Conservation (phyloP, 2,888 invertebrate genomes). For the Bombylius major region DNA sequence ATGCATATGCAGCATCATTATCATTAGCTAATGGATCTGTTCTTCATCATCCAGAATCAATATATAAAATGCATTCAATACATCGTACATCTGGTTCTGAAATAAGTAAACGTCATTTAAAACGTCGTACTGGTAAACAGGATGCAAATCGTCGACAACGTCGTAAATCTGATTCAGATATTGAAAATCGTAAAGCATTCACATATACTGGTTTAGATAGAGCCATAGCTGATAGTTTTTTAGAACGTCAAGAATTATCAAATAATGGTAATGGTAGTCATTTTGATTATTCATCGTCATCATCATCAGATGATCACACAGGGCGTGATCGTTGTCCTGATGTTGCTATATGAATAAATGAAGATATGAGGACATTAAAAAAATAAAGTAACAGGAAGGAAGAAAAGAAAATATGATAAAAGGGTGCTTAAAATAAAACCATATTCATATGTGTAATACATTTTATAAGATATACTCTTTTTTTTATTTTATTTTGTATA, state of each 20-base stretch:
- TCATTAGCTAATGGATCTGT: background rate
- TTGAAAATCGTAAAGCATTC: constrained; percentile 26
- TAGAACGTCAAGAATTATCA: constrained; percentile 32
- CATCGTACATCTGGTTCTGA: constrained; percentile 19
- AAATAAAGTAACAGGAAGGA: too few relatives aligned
- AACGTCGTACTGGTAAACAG: constrained; percentile 20
- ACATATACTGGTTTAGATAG: constrained; percentile 34
- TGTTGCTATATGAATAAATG: constrained; percentile 24
- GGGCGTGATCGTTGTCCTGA: constrained; percentile 20
- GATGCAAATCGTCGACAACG: constrained; percentile 28
- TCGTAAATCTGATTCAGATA: constrained; percentile 32
- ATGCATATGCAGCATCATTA: background rate
- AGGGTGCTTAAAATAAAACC: background rate
- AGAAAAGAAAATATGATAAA: background rate
- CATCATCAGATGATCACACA: constrained; percentile 19
- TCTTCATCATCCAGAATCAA: constrained; percentile 3
- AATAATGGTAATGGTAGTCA: constrained; percentile 24
- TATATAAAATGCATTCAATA: constrained; percentile 3
- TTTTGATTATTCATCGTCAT: constrained; percentile 24
- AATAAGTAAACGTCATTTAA: constrained; percentile 19
- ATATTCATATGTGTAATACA: background rate
- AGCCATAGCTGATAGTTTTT: constrained; percentile 32
- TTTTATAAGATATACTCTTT: too few relatives aligned
- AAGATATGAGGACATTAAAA: background rate
- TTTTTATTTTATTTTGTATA: too few relatives aligned